Percentiles rank a stretch among this genome's conserved stretches.
phyloP scores from a whole-genome alignment of 2,113 vertebrate species.

The Bettongia penicillata region DNA sequence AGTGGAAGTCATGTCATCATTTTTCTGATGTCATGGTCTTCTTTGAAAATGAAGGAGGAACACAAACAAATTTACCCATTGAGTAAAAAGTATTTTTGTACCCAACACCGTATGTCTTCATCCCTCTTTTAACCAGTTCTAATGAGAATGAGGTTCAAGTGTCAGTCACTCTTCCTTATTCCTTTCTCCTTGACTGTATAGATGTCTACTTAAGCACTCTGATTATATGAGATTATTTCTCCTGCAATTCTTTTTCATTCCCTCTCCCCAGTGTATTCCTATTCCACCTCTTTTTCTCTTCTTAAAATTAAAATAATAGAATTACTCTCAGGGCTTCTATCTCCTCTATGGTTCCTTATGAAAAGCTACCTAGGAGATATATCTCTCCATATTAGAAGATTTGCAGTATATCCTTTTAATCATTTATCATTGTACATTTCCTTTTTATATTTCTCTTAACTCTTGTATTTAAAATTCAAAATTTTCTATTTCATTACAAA shows the following conservation, averaged over 20 bases:
- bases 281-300: background rate
- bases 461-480: background rate
- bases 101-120: no score
- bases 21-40: no score
- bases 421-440: background rate
- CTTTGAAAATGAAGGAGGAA: no score
- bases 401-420: no score
- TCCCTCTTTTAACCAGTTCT: no score
- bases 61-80: no score
- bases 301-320: background rate
- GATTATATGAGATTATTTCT: background rate
- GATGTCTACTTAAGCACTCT: background rate
- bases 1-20: no score
- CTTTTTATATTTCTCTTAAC: background rate
- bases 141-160: no score
- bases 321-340: background rate
- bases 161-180: background rate
- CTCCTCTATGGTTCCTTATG: background rate
- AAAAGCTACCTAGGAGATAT: background rate
- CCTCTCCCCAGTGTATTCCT: background rate
- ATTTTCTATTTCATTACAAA: background rate
- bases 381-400: background rate
- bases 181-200: background rate
- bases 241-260: background rate
- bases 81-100: no score